These are phyloP conservation scores for Eilema depressum DNA, from an alignment of 2,888 invertebrate species.

Conservation along the genomic window DNA sequence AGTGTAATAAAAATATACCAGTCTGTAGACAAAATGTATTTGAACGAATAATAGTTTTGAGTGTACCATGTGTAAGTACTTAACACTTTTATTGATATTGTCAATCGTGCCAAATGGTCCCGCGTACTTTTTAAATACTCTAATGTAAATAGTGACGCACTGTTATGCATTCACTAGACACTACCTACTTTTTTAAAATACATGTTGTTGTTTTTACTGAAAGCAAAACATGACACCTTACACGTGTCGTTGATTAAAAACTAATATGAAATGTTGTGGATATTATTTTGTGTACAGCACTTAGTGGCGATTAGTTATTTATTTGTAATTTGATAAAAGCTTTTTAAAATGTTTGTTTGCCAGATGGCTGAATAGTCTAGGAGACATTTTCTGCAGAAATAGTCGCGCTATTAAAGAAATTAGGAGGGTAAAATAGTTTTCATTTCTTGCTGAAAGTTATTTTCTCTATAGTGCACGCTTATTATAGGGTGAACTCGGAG, in stretches of 20 bases:
- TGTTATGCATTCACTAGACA: background rate
- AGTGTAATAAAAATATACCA: too few species aligned
- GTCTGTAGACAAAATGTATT: background rate
- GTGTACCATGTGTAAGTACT: background rate
- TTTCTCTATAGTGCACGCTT: too few species aligned
- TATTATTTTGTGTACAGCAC: background rate
- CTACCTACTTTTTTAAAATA: background rate
- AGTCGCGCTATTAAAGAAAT: background rate
- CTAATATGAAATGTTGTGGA: background rate
- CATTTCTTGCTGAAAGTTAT: too few species aligned
- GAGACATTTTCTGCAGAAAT: background rate
- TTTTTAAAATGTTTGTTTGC: background rate
- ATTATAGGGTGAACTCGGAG: too few species aligned
- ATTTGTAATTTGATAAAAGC: background rate
- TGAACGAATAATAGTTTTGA: background rate
- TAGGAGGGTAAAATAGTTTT: background rate
- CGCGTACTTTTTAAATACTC: background rate
- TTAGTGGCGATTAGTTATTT: background rate
- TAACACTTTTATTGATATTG: background rate
- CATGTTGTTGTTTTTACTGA: background rate
- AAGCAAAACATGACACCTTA: constrained; percentile 5
- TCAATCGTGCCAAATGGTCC: background rate
- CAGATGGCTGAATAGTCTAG: background rate
- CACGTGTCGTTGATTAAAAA: background rate
- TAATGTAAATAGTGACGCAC: constrained; percentile 1